Conservation (phyloP, 1,140 invertebrate genomes). For the Oscheius sp. region DNA sequence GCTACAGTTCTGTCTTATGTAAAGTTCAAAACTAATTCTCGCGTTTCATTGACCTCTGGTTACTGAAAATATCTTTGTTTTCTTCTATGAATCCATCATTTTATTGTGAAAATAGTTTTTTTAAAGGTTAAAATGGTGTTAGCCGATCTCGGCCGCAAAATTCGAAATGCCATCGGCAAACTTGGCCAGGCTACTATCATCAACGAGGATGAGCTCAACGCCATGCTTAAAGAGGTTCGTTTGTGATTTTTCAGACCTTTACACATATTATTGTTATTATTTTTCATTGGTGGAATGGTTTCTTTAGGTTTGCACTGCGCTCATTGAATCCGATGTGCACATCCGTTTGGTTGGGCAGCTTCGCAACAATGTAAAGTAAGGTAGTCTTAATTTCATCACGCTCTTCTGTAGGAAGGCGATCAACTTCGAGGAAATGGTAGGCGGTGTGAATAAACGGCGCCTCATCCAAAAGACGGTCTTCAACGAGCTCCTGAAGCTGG, state of each 20-base stretch:
- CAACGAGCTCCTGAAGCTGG: slow-evolving; percentile 94
- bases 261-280: neutral
- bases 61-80: no score
- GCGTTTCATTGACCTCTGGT: no score
- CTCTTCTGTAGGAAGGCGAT: slow-evolving; percentile 34
- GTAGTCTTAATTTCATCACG: neutral
- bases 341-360: slow-evolving; percentile 92
- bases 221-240: slow-evolving; percentile 94
- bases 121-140: slow-evolving; percentile 79
- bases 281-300: neutral
- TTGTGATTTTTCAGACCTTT: neutral
- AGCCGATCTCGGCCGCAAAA: slow-evolving; percentile 98
- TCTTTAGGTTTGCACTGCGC: slow-evolving; percentile 82
- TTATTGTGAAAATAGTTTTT: no score
- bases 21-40: no score
- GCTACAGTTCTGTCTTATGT: no score
- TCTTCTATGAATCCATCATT: no score
- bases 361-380: slow-evolving; percentile 88
- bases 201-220: slow-evolving; percentile 91
- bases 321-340: slow-evolving; percentile 98
- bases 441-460: slow-evolving; percentile 91
- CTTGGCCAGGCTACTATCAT: slow-evolving; percentile 97
- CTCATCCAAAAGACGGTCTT: slow-evolving; percentile 99
- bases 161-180: slow-evolving; percentile 92
- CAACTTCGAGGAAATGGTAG: slow-evolving; percentile 99